phyloP scores from a whole-genome alignment of 2,888 invertebrate genomes.

The Iphiclides podalirius region DNA sequence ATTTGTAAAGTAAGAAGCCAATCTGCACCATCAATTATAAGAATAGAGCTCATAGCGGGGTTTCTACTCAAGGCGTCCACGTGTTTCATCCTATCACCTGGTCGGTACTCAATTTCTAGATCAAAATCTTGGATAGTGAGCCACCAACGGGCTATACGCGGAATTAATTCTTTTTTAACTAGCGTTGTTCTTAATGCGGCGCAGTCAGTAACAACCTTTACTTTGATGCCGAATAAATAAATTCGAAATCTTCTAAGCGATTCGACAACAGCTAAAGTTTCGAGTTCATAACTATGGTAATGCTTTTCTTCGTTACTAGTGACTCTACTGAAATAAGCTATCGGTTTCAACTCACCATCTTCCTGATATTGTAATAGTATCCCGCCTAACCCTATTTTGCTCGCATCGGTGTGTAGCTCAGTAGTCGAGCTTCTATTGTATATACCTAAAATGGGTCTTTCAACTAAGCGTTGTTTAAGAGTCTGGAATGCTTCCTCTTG shows the following conservation, averaged over 20 bases:
- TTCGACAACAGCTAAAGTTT: slow-evolving; percentile 46
- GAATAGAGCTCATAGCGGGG: not conserved
- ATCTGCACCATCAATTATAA: not conserved
- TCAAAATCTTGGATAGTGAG: slow-evolving; percentile 38
- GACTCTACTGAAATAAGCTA: no score
- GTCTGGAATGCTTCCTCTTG: slow-evolving; percentile 1
- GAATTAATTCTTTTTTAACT: slow-evolving; percentile 32
- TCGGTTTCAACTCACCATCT: slow-evolving; percentile 19
- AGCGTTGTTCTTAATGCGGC: slow-evolving; percentile 35
- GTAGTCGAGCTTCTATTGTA: no score
- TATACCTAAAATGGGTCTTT: slow-evolving; percentile 28
- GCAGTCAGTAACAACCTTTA: slow-evolving; percentile 37
- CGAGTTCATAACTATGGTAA: slow-evolving; percentile 43
- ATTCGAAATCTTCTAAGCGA: no score
- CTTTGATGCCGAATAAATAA: not conserved
- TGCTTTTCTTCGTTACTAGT: slow-evolving; percentile 37
- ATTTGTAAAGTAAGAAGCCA: slow-evolving; percentile 10
- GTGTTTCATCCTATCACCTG: slow-evolving; percentile 36
- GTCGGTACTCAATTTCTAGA: slow-evolving; percentile 37
- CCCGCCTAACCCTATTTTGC: slow-evolving; percentile 37
- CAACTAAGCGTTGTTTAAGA: slow-evolving; percentile 13
- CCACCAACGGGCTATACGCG: slow-evolving; percentile 40
- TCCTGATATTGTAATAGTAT: slow-evolving; percentile 35
- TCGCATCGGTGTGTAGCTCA: no score
- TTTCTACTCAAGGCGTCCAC: not conserved